Conservation (phyloP, 1,140 invertebrate species). For the Musca vetustissima region DNA sequence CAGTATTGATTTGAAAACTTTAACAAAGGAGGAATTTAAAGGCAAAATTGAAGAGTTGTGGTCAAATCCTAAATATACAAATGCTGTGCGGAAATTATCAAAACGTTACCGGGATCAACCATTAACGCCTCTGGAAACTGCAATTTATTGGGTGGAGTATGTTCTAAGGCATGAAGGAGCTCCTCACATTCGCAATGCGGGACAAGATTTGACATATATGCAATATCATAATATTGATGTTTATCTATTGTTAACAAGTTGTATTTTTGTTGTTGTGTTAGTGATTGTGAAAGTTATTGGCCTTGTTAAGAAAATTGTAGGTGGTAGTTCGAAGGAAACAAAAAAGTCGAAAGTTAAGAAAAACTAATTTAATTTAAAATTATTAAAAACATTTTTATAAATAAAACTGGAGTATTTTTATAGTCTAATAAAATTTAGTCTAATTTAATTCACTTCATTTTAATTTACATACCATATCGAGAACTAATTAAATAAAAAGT, state of each 20-base stretch:
- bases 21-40: conserved; percentile 49
- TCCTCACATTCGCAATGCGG: conserved; percentile 37
- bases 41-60: conserved; percentile 48
- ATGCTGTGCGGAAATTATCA: conserved; percentile 59
- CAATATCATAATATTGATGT: conserved; percentile 61
- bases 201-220: conserved; percentile 37
- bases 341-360: too few relatives aligned
- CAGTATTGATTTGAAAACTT: conserved; percentile 46
- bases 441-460: too few relatives aligned
- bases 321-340: too few relatives aligned
- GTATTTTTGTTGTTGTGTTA: too few relatives aligned
- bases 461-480: too few relatives aligned
- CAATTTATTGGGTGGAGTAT: conserved; percentile 72
- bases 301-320: too few relatives aligned
- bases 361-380: too few relatives aligned
- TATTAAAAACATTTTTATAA: too few relatives aligned
- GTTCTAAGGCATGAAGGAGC: conserved; percentile 59
- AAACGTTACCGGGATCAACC: conserved; percentile 63
- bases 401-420: too few relatives aligned
- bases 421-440: too few relatives aligned
- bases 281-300: too few relatives aligned
- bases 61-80: conserved; percentile 44
- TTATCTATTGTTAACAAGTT: neutral
- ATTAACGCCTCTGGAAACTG: conserved; percentile 63
- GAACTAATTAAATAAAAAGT: too few relatives aligned